Evolutionary conservation across 2,113 vertebrate genomes (phyloP), one percentile per base, ranked within the genome.

Genomic region (Rhinichthys klamathensis): DNA sequence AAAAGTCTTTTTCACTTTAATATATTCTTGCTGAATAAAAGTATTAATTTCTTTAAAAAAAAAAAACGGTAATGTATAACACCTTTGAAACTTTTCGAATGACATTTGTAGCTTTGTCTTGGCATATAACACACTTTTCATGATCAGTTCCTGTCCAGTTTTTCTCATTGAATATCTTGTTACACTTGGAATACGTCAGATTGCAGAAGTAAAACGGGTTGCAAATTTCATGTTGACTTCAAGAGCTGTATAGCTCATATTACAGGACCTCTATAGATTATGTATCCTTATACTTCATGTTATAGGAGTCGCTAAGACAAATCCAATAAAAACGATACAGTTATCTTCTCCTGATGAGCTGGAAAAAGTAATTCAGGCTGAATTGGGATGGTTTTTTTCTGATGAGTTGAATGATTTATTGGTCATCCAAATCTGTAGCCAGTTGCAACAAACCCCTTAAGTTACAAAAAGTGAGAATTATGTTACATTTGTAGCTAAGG

Each of bases 201-300:
- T 76, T 54, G 15, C 46, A 32, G 74, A 76, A 76, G 5, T 15
- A 38, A 60, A 60, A 32, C 0, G 18, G 27, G 51, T 79, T 58
- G 30, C 30, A 79, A 79, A 8, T 60, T 79, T 79, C 56, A 79
- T 60, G 51, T 79, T 25, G 32, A 79, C 18, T n/a, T 79, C 10
- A 35, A 79, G 32, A 58, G n/a, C 74, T 76, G 74, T 16, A 54
- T 32, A 51, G n/a, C 76, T 79, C 30, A 41, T 38, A 16, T 79
- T 60, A 60, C 76, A 60, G 30, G 35, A 79, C 27, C 51, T 60
- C 32, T 61, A 79, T 79, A 60, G 76, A 79, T 79, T 79, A 79
- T 13, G 35, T 79, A 79, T 79, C 30, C 21, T n/a, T 79, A 38
- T 60, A n/a, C 76, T 79, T 60, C 74, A 54, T 60, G 76, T 79